phyloP scores from a whole-genome alignment of 2,113 vertebrate species.

The Antechinus stuartii region DNA sequence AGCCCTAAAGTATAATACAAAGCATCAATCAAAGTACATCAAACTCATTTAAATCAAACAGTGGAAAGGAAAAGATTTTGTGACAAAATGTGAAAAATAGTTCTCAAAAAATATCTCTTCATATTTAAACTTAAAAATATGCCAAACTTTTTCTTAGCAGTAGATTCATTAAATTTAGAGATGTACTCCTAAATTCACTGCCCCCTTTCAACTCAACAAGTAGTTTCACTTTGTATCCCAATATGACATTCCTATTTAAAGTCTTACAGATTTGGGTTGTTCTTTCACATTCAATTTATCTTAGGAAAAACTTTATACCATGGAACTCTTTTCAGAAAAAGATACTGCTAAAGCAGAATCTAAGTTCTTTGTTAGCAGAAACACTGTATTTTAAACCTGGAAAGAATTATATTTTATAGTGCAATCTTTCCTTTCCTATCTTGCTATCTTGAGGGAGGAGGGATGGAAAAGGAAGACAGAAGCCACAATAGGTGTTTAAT shows the following conservation, averaged over 20 bases:
- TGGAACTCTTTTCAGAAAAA: no score
- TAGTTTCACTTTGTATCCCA: neutral
- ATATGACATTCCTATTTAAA: neutral
- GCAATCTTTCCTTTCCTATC: no score
- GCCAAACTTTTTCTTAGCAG: neutral
- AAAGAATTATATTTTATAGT: no score
- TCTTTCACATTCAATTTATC: no score
- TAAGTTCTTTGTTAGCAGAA: no score
- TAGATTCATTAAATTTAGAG: neutral
- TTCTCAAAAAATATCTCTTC: constrained; percentile 10
- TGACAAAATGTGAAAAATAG: constrained; percentile 11
- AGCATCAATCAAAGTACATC: neutral
- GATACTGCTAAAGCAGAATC: no score
- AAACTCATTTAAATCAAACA: constrained; percentile 30
- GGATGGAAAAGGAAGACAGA: no score
- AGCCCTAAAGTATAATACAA: neutral
- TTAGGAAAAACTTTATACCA: no score
- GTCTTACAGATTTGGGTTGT: no score
- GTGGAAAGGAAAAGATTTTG: neutral
- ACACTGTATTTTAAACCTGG: no score
- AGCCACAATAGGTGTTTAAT: no score
- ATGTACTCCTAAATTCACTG: neutral
- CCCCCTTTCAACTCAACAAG: neutral
- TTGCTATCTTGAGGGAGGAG: no score
- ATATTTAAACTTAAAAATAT: neutral